Evolutionary conservation across 2,888 invertebrate species (phyloP).

Genomic region (Eumacrocentrus americanus): DNA sequence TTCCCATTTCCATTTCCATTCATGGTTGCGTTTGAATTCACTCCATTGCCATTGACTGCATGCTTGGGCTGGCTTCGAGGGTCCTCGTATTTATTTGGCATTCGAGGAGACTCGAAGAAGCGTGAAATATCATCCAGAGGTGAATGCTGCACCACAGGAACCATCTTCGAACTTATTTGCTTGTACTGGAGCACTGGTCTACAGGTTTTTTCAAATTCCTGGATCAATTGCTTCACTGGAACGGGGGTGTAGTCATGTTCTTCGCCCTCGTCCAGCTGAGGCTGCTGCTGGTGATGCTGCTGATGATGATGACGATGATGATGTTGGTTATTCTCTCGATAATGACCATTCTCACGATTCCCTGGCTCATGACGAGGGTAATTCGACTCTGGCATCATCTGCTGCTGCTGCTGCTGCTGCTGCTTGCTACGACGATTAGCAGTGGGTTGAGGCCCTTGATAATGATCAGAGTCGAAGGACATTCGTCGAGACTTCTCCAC

Average conservation of each 20-base stretch:
- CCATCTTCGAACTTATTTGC: conserved; percentile 58
- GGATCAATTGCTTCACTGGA: conserved; percentile 64
- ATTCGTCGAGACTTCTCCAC: conserved; percentile 47
- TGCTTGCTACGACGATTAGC: conserved; percentile 37
- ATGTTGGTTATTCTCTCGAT: conserved; percentile 23
- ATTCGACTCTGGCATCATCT: conserved; percentile 24
- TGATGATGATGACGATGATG: conserved; percentile 25
- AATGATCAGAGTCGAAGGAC: conserved; percentile 37
- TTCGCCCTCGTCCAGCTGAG: conserved; percentile 34
- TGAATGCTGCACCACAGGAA: conserved; percentile 47
- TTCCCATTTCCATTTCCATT: conserved; percentile 33
- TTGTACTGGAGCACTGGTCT: conserved; percentile 66
- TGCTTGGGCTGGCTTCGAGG: background rate
- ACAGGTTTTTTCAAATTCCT: conserved; percentile 70
- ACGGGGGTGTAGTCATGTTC: conserved; percentile 57
- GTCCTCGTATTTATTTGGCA: conserved; percentile 40
- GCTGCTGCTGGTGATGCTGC: conserved; percentile 11
- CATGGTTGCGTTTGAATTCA: conserved; percentile 14
- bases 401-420: conserved; percentile 43
- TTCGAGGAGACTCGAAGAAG: conserved; percentile 50
- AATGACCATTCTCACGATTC: conserved; percentile 25
- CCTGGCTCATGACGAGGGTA: background rate
- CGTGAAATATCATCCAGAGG: conserved; percentile 53
- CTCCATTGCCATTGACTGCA: conserved; percentile 12
- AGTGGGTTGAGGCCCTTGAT: conserved; percentile 24